phyloP scores from a whole-genome alignment of 2,113 vertebrate genomes.

The Heterochromis multidens region DNA sequence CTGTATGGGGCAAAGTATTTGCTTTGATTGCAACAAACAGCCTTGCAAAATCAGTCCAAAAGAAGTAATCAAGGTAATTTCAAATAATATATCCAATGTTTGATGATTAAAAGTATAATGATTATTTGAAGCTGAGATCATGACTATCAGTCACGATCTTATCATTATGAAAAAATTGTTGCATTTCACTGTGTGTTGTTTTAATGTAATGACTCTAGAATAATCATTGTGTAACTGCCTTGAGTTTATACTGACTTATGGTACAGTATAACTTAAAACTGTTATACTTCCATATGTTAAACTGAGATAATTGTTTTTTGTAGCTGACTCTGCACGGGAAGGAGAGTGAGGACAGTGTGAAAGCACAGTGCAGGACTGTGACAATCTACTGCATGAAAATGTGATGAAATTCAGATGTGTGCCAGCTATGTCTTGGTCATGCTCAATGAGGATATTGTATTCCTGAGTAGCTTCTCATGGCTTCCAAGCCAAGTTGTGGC shows the following conservation, averaged over 20 bases:
- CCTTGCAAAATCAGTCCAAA: constrained; percentile 44
- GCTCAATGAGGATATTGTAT: neutral
- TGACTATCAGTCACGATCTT: constrained; percentile 35
- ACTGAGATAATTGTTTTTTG: constrained; percentile 14
- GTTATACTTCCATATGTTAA: constrained; percentile 50
- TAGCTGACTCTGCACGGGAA: neutral
- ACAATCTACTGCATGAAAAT: constrained; percentile 37
- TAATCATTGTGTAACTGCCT: constrained; percentile 14
- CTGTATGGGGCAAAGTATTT: neutral
- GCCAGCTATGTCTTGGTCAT: neutral
- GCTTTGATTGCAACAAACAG: neutral
- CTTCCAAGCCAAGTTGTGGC: neutral
- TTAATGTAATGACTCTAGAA: constrained; percentile 20
- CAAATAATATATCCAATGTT: constrained; percentile 18
- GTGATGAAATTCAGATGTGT: constrained; percentile 4
- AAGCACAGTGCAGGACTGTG: neutral
- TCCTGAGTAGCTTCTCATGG: neutral
- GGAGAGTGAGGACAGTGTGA: neutral
- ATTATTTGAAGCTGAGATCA: constrained; percentile 36
- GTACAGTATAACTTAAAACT: constrained; percentile 33
- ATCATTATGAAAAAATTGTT: neutral
- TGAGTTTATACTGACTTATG: constrained; percentile 24
- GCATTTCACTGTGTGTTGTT: constrained; percentile 31
- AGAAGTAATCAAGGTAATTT: constrained; percentile 45
- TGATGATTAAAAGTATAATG: constrained; percentile 33